These are phyloP conservation scores for Bibio marci DNA, from an alignment of 2,888 invertebrate species.

Conservation along the genomic window DNA sequence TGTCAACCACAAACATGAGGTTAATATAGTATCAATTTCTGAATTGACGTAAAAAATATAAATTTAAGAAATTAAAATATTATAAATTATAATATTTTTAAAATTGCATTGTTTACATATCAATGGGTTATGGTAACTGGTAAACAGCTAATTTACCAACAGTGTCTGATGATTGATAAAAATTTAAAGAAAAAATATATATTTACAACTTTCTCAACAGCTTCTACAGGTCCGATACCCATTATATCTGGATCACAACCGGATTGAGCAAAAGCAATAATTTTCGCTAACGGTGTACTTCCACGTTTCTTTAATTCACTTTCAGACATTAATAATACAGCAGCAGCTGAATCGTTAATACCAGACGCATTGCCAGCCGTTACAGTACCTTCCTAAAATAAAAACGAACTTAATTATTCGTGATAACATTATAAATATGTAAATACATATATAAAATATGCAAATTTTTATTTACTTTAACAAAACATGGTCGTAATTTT, in stretches of 20 bases:
- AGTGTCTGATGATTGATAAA: no score
- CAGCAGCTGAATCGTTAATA: constrained; percentile 81
- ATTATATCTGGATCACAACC: constrained; percentile 68
- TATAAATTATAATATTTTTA: no score
- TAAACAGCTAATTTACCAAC: no score
- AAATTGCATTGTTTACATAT: no score
- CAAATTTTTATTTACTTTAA: constrained; percentile 27
- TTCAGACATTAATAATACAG: constrained; percentile 53
- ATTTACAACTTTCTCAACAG: constrained; percentile 47
- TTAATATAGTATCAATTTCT: no score
- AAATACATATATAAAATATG: not conserved
- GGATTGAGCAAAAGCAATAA: constrained; percentile 58
- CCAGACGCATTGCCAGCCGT: constrained; percentile 69
- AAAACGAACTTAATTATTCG: constrained; percentile 4
- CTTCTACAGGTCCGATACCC: constrained; percentile 61
- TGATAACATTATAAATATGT: constrained; percentile 1
- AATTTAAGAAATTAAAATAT: no score
- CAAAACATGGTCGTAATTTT: constrained; percentile 46
- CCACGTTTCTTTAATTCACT: constrained; percentile 36
- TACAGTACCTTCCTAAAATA: constrained; percentile 41
- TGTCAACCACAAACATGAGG: no score
- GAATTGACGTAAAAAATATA: no score
- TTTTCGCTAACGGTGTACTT: constrained; percentile 48
- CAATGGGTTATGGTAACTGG: no score
- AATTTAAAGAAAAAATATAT: no score